Conservation (phyloP, 2,888 invertebrate species). For the Philereme transversata region DNA sequence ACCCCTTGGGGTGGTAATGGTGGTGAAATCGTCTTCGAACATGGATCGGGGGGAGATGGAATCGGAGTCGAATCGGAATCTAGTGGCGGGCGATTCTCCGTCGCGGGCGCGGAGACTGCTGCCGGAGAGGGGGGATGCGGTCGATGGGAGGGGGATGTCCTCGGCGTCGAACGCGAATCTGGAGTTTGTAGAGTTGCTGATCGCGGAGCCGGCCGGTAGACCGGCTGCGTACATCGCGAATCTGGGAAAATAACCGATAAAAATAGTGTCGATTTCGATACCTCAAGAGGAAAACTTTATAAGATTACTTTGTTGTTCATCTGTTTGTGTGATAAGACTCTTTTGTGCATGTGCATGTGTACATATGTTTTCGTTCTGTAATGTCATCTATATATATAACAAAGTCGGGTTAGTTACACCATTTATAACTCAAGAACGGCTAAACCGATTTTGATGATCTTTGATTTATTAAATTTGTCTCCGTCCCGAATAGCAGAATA, state of each 20-base stretch:
- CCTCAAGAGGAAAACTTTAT: too few relatives aligned
- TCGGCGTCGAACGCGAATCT: conserved; percentile 70
- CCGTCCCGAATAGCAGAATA: too few relatives aligned
- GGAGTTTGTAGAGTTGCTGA: conserved; percentile 3
- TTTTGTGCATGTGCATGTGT: too few relatives aligned
- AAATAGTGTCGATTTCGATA: too few relatives aligned
- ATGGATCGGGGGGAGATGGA: conserved; percentile 73
- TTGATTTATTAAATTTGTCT: too few relatives aligned
- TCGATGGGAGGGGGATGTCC: conserved; percentile 47
- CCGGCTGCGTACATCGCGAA: conserved; percentile 15
- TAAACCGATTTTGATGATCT: too few relatives aligned
- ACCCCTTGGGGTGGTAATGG: conserved; percentile 63
- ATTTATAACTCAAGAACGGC: too few relatives aligned
- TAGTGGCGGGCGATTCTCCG: conserved; percentile 62
- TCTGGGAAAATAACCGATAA: conserved; percentile 3
- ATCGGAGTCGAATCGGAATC: conserved; percentile 77
- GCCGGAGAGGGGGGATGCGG: conserved; percentile 66
- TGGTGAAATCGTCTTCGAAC: conserved; percentile 89
- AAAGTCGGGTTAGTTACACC: too few relatives aligned
- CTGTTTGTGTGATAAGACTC: too few relatives aligned
- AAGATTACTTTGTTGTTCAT: too few relatives aligned
- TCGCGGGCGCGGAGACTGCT: conserved; percentile 62
- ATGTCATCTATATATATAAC: too few relatives aligned
- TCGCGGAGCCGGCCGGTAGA: not conserved
- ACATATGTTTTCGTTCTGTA: too few relatives aligned